A percentile compares a stretch with the other conserved stretches of the same genome.
These are phyloP conservation scores for Euphydryas editha DNA, from an alignment of 2,888 invertebrate genomes.

Conservation along the genomic window DNA sequence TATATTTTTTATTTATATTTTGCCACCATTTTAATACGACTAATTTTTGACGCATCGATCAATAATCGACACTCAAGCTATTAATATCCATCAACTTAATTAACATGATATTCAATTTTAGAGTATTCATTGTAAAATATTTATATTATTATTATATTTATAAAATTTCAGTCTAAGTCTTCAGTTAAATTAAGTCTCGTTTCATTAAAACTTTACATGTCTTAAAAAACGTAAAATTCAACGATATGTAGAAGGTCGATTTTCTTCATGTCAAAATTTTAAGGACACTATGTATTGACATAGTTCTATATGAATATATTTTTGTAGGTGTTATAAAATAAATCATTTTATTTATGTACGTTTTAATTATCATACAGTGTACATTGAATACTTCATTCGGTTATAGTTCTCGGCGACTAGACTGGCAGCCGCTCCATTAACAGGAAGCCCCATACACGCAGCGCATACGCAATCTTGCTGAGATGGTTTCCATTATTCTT, in stretches of 20 bases:
- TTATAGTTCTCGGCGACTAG: slow-evolving; percentile 47
- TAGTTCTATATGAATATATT: too few relatives aligned
- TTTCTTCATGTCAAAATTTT: too few relatives aligned
- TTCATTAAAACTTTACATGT: too few relatives aligned
- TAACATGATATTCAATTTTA: slow-evolving; percentile 16
- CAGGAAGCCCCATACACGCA: slow-evolving; percentile 68
- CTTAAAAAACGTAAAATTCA: too few relatives aligned
- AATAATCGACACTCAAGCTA: slow-evolving; percentile 21
- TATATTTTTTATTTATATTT: background rate
- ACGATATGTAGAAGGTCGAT: too few relatives aligned
- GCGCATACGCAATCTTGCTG: slow-evolving; percentile 65
- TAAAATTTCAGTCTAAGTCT: too few relatives aligned
- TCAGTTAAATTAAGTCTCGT: too few relatives aligned
- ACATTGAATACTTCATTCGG: slow-evolving; percentile 40
- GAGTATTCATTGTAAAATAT: slow-evolving; percentile 1
- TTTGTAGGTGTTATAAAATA: too few relatives aligned
- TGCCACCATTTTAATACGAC: slow-evolving; percentile 5
- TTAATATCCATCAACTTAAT: slow-evolving; percentile 23
- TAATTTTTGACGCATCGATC: background rate
- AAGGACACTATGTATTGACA: too few relatives aligned
- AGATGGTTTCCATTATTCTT: slow-evolving; percentile 35
- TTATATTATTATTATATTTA: too few relatives aligned
- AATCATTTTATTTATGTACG: background rate
- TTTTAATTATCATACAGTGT: slow-evolving; percentile 9
- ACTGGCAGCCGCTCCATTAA: slow-evolving; percentile 63